Base-by-base conservation (phyloP, 2,888 invertebrate species). In the Polietes domitor region DNA sequence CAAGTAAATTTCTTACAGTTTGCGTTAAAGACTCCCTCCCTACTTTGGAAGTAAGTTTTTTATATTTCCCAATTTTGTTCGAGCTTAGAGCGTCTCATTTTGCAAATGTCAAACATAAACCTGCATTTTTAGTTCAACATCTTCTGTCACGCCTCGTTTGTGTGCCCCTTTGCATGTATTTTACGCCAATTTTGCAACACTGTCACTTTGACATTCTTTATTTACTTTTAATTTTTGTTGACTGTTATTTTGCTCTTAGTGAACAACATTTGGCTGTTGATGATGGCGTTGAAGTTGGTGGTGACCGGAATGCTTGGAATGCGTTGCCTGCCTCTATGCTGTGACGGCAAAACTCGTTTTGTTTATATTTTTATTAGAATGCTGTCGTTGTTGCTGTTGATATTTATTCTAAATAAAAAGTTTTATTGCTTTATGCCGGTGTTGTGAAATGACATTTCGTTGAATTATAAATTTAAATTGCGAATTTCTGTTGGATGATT, bases 231-330 rank as follows among this genome's bases (percentile, higher is more conserved):
- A 61, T 73, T 61, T 73, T 26, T n/a, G 73, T 73, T 73, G 73
- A 73, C 73, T 58, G n/a, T 43, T 58, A 73, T 73, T 73, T 61
- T 72, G n/a, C n/a, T n/a, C n/a, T n/a, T 21, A 43, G 73, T 73
- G 58, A 73, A 58, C 68, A 68, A 73, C 58, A 61, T 43, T 72
- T 61, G 6, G 43, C n/a, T 2, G 58, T 53, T 71, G 50, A 28
- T n/a, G 43, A 37, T 70, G 7, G 7, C 19, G 58, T 7, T 15
- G 58, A 55, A 21, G n/a, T 5, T 63, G 65, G 9, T 17, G 32
- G 17, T 19, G 53, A 37, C 50, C 10, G 24, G 55, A 58, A 72
- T 72, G 58, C 58, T 72, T 72, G 72, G 55, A 37, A 72, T 72
- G 32, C 58, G 43, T 72, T 58, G 37, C 24, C 24, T 17, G 26